A percentile compares a stretch with the other conserved stretches of the same genome.
Conservation (phyloP, 2,113 vertebrate genomes). For the Prionailurus bengalensis region DNA sequence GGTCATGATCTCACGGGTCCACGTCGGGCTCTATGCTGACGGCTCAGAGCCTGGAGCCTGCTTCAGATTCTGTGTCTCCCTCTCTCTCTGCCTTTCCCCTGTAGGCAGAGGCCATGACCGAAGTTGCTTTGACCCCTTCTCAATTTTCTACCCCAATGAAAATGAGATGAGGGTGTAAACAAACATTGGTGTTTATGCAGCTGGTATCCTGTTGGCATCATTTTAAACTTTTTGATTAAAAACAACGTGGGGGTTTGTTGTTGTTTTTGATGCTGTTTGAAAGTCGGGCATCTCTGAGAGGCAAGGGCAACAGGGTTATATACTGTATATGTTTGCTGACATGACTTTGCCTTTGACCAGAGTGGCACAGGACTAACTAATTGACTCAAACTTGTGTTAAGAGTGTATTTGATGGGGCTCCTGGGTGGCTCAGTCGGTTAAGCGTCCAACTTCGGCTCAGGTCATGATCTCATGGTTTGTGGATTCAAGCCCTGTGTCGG, state of each 20-base stretch:
- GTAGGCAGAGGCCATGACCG: not conserved
- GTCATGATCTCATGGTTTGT: no score
- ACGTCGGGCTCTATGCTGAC: no score
- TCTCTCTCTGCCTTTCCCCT: no score
- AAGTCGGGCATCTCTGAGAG: not conserved
- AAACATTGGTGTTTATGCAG: not conserved
- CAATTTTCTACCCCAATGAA: not conserved
- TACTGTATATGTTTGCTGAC: accelerated
- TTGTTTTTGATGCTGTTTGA: not conserved
- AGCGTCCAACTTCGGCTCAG: no score
- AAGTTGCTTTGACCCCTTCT: not conserved
- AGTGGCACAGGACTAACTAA: not conserved
- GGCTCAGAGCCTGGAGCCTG: no score
- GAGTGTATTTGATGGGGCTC: not conserved
- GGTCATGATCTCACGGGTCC: no score
- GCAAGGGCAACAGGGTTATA: not conserved
- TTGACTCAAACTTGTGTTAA: not conserved
- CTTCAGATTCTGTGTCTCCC: no score
- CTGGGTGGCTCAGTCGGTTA: no score
- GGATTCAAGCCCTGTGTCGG: no score
- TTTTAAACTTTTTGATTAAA: constrained; percentile 36
- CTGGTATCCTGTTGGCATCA: constrained; percentile 3
- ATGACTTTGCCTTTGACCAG: not conserved
- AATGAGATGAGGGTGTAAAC: not conserved
- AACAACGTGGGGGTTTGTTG: not conserved